Percentiles rank a stretch among this genome's conserved stretches.
Conservation (phyloP, 2,797 vertebrate species). For the Glossophaga mutica region DNA sequence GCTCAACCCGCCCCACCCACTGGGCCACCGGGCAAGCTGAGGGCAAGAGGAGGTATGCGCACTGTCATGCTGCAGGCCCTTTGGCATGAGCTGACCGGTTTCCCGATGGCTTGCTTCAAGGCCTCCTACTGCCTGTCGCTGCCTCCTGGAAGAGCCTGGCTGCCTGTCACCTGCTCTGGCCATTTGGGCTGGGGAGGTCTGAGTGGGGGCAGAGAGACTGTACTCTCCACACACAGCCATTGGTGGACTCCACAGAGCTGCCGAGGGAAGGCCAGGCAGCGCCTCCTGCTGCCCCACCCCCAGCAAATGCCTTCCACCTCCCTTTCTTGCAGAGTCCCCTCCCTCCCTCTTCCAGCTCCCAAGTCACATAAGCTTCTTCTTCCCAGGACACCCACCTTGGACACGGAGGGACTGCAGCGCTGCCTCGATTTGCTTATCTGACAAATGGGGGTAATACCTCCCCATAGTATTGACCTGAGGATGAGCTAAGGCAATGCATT, state of each 20-base stretch:
- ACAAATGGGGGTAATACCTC: background rate
- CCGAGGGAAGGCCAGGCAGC: background rate
- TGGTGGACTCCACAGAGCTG: background rate
- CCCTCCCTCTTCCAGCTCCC: background rate
- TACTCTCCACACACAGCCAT: background rate
- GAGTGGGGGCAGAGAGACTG: background rate
- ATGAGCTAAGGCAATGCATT: background rate
- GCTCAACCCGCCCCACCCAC: background rate
- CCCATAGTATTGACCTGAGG: background rate
- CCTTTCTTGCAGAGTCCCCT: background rate
- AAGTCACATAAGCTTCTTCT: background rate
- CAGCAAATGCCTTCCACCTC: background rate
- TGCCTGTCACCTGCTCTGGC: background rate
- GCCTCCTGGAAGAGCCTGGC: background rate
- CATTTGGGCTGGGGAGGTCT: background rate
- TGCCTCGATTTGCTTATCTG: background rate
- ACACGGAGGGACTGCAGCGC: background rate
- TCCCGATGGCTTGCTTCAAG: background rate
- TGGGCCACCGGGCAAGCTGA: background rate
- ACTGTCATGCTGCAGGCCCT: background rate
- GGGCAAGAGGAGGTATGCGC: background rate
- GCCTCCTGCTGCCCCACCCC: background rate
- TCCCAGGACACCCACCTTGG: background rate
- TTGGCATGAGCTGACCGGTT: background rate
- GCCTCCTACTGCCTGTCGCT: background rate